phyloP scores from a whole-genome alignment of 2,888 invertebrate species.

The Euzophera pinguis region DNA sequence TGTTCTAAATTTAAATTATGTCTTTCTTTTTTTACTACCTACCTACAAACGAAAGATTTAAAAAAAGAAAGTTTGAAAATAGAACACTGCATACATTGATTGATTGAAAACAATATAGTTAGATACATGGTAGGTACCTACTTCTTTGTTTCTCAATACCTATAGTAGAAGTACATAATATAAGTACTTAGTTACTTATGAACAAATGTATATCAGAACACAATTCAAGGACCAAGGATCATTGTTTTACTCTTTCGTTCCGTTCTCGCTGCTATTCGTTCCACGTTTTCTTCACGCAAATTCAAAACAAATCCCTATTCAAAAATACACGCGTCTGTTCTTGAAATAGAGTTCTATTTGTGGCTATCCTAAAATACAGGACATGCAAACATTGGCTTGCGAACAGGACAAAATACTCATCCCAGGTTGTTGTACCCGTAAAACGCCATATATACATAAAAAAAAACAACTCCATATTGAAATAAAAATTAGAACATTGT shows the following conservation, averaged over 20 bases:
- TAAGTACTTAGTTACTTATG: too few relatives aligned
- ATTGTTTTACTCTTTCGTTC: constrained; percentile 47
- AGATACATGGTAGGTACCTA: too few relatives aligned
- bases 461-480: background rate
- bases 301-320: background rate
- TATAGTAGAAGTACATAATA: too few relatives aligned
- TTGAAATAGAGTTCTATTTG: constrained; percentile 6
- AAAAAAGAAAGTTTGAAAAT: too few relatives aligned
- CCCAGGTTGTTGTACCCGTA: background rate
- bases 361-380: background rate
- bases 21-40: too few relatives aligned
- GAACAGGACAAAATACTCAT: background rate
- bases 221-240: constrained; percentile 36
- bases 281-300: background rate
- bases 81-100: too few relatives aligned
- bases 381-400: background rate
- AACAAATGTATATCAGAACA: background rate
- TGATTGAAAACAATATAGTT: too few relatives aligned
- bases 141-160: too few relatives aligned
- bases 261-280: constrained; percentile 31
- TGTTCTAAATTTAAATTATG: background rate
- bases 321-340: background rate
- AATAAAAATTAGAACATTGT: constrained; percentile 5
- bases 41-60: too few relatives aligned
- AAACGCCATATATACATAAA: too few relatives aligned